These are phyloP conservation scores for Apis laboriosa DNA, from an alignment of 1,140 invertebrate genomes.

Conservation along the genomic window DNA sequence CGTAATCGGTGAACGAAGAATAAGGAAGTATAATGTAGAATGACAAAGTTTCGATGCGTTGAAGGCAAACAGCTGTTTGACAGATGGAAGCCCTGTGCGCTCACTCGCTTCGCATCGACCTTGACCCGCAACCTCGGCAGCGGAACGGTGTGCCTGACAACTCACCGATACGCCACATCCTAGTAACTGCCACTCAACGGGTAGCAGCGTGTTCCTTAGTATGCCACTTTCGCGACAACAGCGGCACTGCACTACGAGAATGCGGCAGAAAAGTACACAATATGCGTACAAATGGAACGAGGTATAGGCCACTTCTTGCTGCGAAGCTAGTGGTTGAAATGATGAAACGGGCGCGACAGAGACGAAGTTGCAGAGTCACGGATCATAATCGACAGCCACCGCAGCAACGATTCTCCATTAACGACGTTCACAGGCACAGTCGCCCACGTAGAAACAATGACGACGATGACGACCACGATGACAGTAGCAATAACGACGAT, in stretches of 20 bases:
- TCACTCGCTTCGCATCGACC: slow-evolving; percentile 68
- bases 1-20: slow-evolving; percentile 7
- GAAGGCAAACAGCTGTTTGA: slow-evolving; percentile 80
- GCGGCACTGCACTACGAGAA: slow-evolving; percentile 43
- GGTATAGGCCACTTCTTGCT: slow-evolving; percentile 18
- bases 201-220: slow-evolving; percentile 39
- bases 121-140: slow-evolving; percentile 77
- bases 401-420: slow-evolving; percentile 69
- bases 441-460: slow-evolving; percentile 65
- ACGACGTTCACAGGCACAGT: slow-evolving; percentile 62
- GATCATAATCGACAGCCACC: slow-evolving; percentile 59
- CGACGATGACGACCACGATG: background rate
- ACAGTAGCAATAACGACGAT: background rate
- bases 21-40: slow-evolving; percentile 30
- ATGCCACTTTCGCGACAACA: slow-evolving; percentile 31
- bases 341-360: slow-evolving; percentile 41
- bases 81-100: slow-evolving; percentile 73
- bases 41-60: slow-evolving; percentile 53
- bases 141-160: slow-evolving; percentile 59
- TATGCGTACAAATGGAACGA: slow-evolving; percentile 35
- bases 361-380: slow-evolving; percentile 73
- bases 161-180: slow-evolving; percentile 75
- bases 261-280: slow-evolving; percentile 28
- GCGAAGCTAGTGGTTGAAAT: slow-evolving; percentile 15
- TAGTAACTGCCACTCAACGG: slow-evolving; percentile 60